Evolutionary conservation across 2,113 vertebrate genomes (phyloP).

Genomic region (Delphinus delphis): DNA sequence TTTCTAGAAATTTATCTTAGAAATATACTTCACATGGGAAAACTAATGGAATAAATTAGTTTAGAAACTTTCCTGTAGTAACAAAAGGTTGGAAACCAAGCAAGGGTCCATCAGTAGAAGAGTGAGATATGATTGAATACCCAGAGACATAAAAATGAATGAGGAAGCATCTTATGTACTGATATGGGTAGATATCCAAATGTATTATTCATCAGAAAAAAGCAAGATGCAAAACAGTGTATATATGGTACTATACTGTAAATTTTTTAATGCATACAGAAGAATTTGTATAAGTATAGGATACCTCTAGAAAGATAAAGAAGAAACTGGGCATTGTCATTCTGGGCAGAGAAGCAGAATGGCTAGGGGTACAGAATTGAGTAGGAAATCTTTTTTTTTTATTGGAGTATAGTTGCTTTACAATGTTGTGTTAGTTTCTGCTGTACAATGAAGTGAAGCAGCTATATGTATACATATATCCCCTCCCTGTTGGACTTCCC

Average conservation of each 20-base stretch:
- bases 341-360: not conserved
- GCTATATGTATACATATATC: no score
- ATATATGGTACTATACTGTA: not conserved
- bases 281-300: not conserved
- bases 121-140: not conserved
- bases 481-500: no score
- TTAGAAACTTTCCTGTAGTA: not conserved
- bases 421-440: no score
- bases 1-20: conserved; percentile 17
- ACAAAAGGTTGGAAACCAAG: not conserved
- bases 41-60: not conserved
- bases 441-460: no score
- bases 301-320: not conserved
- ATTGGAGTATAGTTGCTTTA: no score
- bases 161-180: not conserved
- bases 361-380: fast-evolving
- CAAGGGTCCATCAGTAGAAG: not conserved
- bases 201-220: not conserved
- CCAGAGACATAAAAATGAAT: not conserved
- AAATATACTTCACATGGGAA: not conserved
- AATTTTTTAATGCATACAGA: not conserved
- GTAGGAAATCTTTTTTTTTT: not conserved
- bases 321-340: not conserved
- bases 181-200: not conserved
- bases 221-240: not conserved